These are phyloP conservation scores for Acrobasis suavella DNA, from an alignment of 2,888 invertebrate species.

Conservation along the genomic window DNA sequence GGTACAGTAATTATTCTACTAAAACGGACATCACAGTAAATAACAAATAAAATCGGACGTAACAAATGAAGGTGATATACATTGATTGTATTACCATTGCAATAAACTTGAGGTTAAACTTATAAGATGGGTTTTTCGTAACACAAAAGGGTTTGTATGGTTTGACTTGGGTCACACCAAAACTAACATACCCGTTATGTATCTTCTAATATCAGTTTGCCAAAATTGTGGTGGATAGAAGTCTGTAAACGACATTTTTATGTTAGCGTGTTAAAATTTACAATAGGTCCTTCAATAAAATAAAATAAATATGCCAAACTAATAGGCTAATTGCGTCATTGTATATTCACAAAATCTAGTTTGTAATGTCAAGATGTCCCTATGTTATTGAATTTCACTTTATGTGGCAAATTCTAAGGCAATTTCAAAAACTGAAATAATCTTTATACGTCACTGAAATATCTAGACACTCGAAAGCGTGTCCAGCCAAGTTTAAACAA, in stretches of 20 bases:
- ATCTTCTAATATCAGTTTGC: conserved; percentile 59
- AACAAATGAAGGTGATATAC: background rate
- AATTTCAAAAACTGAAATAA: too few relatives aligned
- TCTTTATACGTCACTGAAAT: too few relatives aligned
- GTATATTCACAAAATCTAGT: too few relatives aligned
- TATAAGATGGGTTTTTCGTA: background rate
- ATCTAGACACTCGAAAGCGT: too few relatives aligned
- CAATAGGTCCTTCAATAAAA: too few relatives aligned
- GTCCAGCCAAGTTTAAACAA: too few relatives aligned
- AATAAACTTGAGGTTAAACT: background rate
- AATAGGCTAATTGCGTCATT: too few relatives aligned
- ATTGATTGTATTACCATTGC: background rate
- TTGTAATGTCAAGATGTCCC: too few relatives aligned
- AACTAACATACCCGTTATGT: conserved; percentile 65
- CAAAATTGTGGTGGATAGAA: conserved; percentile 59
- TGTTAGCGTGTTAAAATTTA: background rate
- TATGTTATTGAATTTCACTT: too few relatives aligned
- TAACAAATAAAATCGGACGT: conserved; percentile 9
- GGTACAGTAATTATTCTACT: background rate
- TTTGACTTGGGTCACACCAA: conserved; percentile 33
- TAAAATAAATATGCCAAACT: too few relatives aligned
- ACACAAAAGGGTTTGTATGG: conserved; percentile 2
- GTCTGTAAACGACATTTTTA: conserved; percentile 54
- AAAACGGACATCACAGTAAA: conserved; percentile 1
- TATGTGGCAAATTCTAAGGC: too few relatives aligned